Conservation (phyloP, 2,797 vertebrate genomes). For the Alosa sapidissima region DNA sequence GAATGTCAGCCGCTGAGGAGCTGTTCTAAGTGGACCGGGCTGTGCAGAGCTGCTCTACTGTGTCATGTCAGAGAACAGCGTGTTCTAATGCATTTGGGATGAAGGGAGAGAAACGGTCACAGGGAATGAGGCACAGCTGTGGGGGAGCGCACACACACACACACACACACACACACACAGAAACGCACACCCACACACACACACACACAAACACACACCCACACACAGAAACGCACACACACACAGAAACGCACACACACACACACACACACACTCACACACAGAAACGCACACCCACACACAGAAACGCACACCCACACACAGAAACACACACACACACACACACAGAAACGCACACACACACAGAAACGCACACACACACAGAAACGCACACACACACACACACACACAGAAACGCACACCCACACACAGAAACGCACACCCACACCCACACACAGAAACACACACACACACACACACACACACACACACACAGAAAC, state of each 20-base stretch:
- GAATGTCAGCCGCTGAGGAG: not conserved
- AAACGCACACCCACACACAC: not conserved
- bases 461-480: not conserved
- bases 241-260: not conserved
- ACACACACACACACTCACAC: not conserved
- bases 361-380: not conserved
- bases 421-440: not conserved
- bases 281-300: not conserved
- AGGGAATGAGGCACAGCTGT: slow-evolving; percentile 18
- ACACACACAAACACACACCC: too few species aligned
- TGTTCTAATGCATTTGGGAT: not conserved
- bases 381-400: not conserved
- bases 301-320: not conserved
- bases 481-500: not conserved
- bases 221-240: not conserved
- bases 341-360: too few species aligned
- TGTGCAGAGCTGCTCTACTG: not conserved
- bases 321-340: not conserved
- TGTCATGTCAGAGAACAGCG: not conserved
- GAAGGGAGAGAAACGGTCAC: not conserved
- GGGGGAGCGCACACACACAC: not conserved
- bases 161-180: not conserved
- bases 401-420: not conserved
- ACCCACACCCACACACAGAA: too few species aligned
- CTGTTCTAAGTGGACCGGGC: not conserved